Evolutionary conservation across 2,113 vertebrate genomes (phyloP).

Genomic region (Meriones unguiculatus): DNA sequence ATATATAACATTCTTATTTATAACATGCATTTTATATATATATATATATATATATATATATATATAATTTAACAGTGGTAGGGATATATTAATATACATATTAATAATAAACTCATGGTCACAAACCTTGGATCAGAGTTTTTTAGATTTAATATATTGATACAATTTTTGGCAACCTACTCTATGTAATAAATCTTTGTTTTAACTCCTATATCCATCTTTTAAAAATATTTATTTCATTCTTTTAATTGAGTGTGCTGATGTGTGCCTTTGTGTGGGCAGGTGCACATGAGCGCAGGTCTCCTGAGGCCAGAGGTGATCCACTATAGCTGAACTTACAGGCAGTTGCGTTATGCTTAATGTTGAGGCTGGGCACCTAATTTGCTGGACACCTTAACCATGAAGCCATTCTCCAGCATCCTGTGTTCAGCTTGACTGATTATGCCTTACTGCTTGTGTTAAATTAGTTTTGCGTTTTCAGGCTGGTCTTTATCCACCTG

Average conservation of each 20-base stretch:
- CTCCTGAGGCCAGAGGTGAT: neutral
- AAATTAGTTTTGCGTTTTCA: neutral
- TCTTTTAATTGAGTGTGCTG: neutral
- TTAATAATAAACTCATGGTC: neutral
- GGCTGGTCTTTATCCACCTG: too few species aligned
- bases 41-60: neutral
- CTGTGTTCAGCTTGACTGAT: neutral
- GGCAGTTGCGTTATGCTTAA: neutral
- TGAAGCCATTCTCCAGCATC: neutral
- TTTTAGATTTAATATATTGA: neutral
- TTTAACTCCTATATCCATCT: neutral
- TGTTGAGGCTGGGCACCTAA: neutral
- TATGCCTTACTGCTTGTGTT: neutral
- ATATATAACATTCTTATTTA: neutral
- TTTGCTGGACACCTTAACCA: neutral
- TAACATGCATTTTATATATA: neutral
- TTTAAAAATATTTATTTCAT: neutral
- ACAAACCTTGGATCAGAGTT: neutral
- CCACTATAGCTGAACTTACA: neutral
- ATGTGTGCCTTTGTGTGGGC: neutral
- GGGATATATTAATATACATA: neutral
- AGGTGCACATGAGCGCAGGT: neutral
- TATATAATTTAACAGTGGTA: neutral
- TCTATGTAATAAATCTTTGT: constrained; percentile 3
- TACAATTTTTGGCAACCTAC: neutral